These are phyloP conservation scores for Mesitornis unicolor DNA, from an alignment of 2,113 vertebrate genomes.

Conservation along the genomic window DNA sequence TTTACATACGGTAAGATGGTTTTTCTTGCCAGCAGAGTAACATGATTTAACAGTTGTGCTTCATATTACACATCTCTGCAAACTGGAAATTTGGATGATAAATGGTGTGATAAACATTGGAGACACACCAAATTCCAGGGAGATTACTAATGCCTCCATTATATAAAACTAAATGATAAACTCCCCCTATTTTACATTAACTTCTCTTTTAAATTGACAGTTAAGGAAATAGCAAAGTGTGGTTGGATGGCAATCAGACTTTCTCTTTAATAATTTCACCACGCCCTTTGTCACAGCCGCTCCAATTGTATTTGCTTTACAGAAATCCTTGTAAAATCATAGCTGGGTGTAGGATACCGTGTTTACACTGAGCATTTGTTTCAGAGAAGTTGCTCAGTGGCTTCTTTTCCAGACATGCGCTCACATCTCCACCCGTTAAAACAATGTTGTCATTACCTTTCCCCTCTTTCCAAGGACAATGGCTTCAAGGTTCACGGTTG, in stretches of 20 bases:
- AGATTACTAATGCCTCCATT: not conserved
- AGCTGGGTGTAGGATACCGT: not conserved
- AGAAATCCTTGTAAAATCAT: not conserved
- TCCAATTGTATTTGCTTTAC: not conserved
- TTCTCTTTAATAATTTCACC: not conserved
- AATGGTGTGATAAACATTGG: slow-evolving; percentile 35
- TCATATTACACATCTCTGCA: not conserved
- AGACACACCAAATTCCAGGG: slow-evolving; percentile 31
- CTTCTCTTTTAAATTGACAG: not conserved
- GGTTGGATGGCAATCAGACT: not conserved
- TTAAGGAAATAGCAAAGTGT: not conserved
- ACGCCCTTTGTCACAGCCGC: not conserved
- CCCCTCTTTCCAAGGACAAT: not conserved
- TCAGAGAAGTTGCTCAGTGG: not conserved
- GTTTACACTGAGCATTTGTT: rapidly evolving
- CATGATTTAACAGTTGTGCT: slow-evolving; percentile 18
- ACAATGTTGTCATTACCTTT: not conserved
- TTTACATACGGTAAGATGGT: not conserved
- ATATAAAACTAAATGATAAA: not conserved
- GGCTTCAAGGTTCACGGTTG: not conserved
- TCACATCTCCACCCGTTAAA: not conserved
- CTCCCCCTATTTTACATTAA: not conserved
- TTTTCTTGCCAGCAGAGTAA: not conserved
- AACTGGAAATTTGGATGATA: slow-evolving; percentile 2
- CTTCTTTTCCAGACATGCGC: not conserved